Evolutionary conservation across 2,797 vertebrate species (phyloP).

Genomic region (Myotis daubentonii): DNA sequence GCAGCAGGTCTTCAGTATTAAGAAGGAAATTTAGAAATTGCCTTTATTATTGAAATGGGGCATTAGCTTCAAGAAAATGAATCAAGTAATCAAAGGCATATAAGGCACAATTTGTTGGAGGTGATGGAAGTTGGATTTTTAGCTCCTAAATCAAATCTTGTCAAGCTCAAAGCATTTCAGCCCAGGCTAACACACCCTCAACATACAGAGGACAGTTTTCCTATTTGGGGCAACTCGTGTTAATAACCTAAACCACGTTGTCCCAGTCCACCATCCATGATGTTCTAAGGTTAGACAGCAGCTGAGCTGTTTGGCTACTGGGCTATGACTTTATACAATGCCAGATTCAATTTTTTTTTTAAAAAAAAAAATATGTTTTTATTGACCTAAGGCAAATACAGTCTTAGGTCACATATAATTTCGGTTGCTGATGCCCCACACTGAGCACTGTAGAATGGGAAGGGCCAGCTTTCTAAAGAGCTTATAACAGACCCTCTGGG

Average conservation of each 20-base stretch:
- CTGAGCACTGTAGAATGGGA: neutral
- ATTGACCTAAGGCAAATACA: neutral
- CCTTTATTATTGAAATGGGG: slow-evolving; percentile 54
- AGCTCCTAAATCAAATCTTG: slow-evolving; percentile 10
- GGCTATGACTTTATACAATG: neutral
- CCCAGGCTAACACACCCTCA: neutral
- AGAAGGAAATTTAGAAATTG: slow-evolving; percentile 52
- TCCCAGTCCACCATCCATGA: neutral
- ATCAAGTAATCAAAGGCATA: slow-evolving; percentile 36
- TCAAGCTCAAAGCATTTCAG: neutral
- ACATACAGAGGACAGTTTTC: neutral
- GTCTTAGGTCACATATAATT: neutral
- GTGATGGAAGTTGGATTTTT: neutral
- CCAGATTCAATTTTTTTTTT: neutral
- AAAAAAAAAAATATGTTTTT: too few relatives aligned
- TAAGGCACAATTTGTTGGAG: neutral
- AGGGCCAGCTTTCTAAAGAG: neutral
- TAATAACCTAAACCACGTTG: neutral
- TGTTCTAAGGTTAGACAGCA: neutral
- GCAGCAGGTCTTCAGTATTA: slow-evolving; percentile 36
- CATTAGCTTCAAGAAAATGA: slow-evolving; percentile 52
- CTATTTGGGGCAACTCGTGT: neutral
- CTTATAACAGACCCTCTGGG: neutral
- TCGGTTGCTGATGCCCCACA: neutral
- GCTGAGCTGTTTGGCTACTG: neutral